These are phyloP conservation scores for Phortica magna DNA, from an alignment of 2,888 invertebrate genomes.

Conservation along the genomic window DNA sequence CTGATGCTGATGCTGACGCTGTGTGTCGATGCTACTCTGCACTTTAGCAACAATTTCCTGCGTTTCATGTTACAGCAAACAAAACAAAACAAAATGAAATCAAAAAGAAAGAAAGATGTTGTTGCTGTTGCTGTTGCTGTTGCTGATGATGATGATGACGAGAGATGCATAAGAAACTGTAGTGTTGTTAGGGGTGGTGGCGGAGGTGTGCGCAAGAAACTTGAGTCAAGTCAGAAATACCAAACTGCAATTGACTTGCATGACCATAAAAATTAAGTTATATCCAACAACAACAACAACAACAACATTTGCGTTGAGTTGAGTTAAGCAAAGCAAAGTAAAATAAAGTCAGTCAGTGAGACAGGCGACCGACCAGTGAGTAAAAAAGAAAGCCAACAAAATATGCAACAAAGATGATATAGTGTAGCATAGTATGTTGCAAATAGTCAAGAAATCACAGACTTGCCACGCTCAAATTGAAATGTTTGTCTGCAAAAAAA, in stretches of 20 bases:
- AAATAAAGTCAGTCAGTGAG: neutral
- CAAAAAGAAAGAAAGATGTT: slow-evolving; percentile 49
- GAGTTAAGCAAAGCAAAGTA: neutral
- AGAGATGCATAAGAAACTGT: neutral
- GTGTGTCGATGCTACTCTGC: slow-evolving; percentile 15
- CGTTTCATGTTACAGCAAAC: slow-evolving; percentile 61
- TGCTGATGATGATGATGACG: slow-evolving; percentile 12
- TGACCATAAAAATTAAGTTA: slow-evolving; percentile 75
- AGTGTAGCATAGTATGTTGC: neutral
- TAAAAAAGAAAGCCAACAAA: slow-evolving; percentile 17
- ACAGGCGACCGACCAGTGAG: slow-evolving; percentile 14
- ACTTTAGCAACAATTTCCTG: slow-evolving; percentile 59
- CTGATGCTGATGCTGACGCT: too few species aligned
- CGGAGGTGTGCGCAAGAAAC: neutral
- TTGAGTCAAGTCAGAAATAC: slow-evolving; percentile 58
- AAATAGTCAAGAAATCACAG: neutral
- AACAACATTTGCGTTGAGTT: slow-evolving; percentile 13
- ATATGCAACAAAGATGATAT: neutral
- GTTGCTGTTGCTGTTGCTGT: slow-evolving; percentile 50
- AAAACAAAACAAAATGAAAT: slow-evolving; percentile 36
- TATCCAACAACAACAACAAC: slow-evolving; percentile 64
- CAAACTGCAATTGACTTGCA: slow-evolving; percentile 73
- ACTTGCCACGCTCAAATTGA: slow-evolving; percentile 5
- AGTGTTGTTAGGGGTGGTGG: too few species aligned
- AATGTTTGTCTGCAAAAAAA: slow-evolving; percentile 7